Base-by-base conservation (phyloP, 1,140 invertebrate species). In the Gerris buenoi region DNA sequence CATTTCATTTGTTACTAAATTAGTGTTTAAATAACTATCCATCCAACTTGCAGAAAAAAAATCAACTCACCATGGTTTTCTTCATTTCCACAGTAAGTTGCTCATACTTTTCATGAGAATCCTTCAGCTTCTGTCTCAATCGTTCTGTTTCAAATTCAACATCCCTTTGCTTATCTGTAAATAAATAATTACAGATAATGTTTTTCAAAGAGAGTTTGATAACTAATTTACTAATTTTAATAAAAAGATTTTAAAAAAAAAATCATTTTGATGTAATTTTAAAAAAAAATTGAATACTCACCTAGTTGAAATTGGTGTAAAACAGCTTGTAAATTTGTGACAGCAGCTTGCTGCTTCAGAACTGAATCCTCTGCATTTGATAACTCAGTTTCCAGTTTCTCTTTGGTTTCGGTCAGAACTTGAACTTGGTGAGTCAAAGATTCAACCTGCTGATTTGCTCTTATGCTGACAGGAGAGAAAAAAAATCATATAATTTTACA, bases 231-330 rank as follows among this genome's bases (percentile, higher is more conserved):
- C 14, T 10, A 1, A 10, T 23, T 15, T 28, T 23, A 67, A 2
- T 67, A 59, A 33, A 18, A 5, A 2, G n/a, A 25, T 10, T 64
- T 25, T 1, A 26, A 1, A 2, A 25, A 26, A 63, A 13, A 14
- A n/a, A n/a, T n/a, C n/a, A n/a, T n/a, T n/a, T n/a, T n/a, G 1
- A 13, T n/a, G n/a, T 46, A 46, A 46, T 10, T 46, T 46, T 46
- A 46, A 46, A 46, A 46, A 46, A 46, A 46, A 10, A 18, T 46
- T 46, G 18, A 18, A 27, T 61, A 68, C 73, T 76, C 76, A 94
- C 92, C 91, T 84, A 86, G 84, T 78, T 95, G 91, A 73, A 95
- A 93, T 74, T 95, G 91, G 76, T 95, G 91, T 28, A 96, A 80
- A 23, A 95, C 93, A 67, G 90, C 83, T 78, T 95, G 91, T 1